Evolutionary conservation across 2,797 vertebrate genomes (phyloP), one percentile per base, ranked within the genome.

Genomic region (Lutjanus argentimaculatus): DNA sequence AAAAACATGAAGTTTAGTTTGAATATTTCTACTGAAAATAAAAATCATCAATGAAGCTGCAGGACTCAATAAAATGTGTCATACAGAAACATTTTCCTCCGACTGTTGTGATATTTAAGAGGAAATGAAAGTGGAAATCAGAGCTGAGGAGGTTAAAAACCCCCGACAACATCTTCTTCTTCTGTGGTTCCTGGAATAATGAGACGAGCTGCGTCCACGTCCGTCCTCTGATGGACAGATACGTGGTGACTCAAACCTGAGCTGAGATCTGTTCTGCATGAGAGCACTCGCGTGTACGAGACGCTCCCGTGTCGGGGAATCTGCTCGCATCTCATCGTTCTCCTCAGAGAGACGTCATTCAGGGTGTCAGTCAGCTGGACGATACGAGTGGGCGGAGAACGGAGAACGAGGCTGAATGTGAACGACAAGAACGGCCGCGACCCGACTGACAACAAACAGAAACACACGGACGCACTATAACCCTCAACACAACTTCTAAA

Each of bases 361-460:
- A 75, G 72, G 17, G 10, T 14, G 80, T 85, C 79, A 73, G 82
- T 87, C 73, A 78, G 79, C 82, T 57, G 67, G 76, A 79, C 85
- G 89, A 62, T 4, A 57, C 21, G 15, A 61, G 75, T 43, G 30
- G 56, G 77, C 5, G 56, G 72, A 16, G 30, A 85, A 81, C 74
- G 88, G 67, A 17, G 66, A 62, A 40, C 13, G 43, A 69, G 6
- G n/a, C 63, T 82, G 75, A 77, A 46, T 64, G 8, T 45, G 75
- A 62, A 79, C 72, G 87, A 90, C 87, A 94, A 93, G 94, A 94
- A 95, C 94, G 88, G 92, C 93, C 85, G 83, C 79, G 89, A 93
- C 91, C 86, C 85, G 89, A 91, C 90, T 90, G 90, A 91, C 91
- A 88, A 59, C 72, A 52, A 51, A 68, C 65, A 46, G 6, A 36